A percentile compares a stretch with the other conserved stretches of the same genome.
These are phyloP conservation scores for Caradrina clavipalpis DNA, from an alignment of 2,888 invertebrate genomes.

Conservation along the genomic window DNA sequence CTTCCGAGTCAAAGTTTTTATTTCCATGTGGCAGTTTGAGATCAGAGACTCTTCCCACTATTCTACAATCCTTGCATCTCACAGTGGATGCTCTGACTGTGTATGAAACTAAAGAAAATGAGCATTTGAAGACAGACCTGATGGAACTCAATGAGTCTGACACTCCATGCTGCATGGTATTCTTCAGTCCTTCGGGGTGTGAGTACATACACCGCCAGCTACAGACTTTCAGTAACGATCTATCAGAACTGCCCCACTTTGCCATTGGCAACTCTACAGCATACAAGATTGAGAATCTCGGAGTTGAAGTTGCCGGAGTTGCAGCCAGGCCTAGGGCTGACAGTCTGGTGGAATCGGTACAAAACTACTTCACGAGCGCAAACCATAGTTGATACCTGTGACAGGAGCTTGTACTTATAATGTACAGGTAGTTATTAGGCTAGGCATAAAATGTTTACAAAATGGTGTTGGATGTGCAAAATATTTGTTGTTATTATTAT, in stretches of 20 bases:
- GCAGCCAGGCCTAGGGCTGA: conserved; percentile 79
- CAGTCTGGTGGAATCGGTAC: conserved; percentile 77
- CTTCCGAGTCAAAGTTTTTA: conserved; percentile 74
- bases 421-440: conserved; percentile 6
- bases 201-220: conserved; percentile 85
- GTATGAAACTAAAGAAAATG: conserved; percentile 86
- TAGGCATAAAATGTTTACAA: conserved; percentile 36
- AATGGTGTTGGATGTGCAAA: conserved; percentile 65
- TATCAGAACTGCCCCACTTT: conserved; percentile 82
- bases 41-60: conserved; percentile 79
- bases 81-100: conserved; percentile 79
- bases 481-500: conserved; percentile 40
- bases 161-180: conserved; percentile 80
- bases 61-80: conserved; percentile 71
- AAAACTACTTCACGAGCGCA: conserved; percentile 74
- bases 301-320: conserved; percentile 84
- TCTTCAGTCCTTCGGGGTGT: conserved; percentile 87
- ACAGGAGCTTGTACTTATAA: not conserved
- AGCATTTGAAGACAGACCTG: conserved; percentile 76
- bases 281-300: conserved; percentile 84
- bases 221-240: conserved; percentile 82
- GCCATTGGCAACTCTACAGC: conserved; percentile 88
- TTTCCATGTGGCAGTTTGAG: conserved; percentile 86
- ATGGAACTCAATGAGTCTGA: conserved; percentile 73
- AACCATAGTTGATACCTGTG: conserved; percentile 60